Evolutionary conservation across 2,113 vertebrate species (phyloP), one percentile per base, ranked within the genome.

Genomic region (Ascaphus truei): DNA sequence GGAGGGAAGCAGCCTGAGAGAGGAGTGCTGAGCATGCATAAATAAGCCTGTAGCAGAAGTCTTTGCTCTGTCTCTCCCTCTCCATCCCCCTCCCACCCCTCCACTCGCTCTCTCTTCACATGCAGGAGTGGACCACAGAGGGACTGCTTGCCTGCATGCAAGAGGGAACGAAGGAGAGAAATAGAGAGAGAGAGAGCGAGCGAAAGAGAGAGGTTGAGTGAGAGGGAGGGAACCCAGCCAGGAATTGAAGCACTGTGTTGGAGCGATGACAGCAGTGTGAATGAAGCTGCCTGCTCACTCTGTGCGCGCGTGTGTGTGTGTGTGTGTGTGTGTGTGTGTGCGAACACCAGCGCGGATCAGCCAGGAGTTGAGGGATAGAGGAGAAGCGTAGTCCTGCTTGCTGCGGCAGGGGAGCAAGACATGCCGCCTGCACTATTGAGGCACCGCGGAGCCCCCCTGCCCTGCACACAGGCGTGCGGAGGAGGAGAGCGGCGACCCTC

Each of bases 1-100:
- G 12, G 13, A 23, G 27, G 55, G 53, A 59, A 60, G 48, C 34
- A 60, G 52, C 63, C 51, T 66, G 41, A 22, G 18, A 11, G 63
- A 20, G 16, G 76, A 72, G 67, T 72, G 73, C 73, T 75, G 76
- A 77, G 76, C 76, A 71, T 67, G 73, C 76, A 75, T 75, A 75
- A 71, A 66, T 71, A 68, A 73, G 73, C 15, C 60, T 5, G 63
- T 59, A 73, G 67, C 51, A 68, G 65, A 18, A 64, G 51, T 66
- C 12, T 52, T 47, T 45, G n/a, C 13, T 39, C 33, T 29, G 16
- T 45, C 36, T 45, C 51, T 5, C 18, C 16, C 13, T 43, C 61
- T 37, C 67, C 23, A n/a, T 43, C 61, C 31, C 67, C 23, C n/a
- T n/a, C n/a, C n/a, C n/a, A n/a, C n/a, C n/a, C n/a, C n/a, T n/a